Evolutionary conservation across 2,113 vertebrate genomes (phyloP).

Genomic region (Salvator merianae): DNA sequence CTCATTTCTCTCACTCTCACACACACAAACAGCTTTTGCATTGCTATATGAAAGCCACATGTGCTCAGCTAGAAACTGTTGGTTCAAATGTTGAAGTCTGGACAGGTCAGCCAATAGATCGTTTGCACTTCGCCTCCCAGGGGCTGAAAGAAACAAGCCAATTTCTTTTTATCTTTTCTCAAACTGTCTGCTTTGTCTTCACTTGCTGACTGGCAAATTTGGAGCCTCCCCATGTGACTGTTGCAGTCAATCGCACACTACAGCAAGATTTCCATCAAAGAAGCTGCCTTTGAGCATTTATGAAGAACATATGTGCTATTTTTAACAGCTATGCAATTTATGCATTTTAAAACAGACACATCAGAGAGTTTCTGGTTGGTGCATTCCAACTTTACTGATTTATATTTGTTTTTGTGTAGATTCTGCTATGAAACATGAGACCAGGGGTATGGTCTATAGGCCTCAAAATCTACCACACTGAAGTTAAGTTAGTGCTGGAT

Average conservation of each 20-base stretch:
- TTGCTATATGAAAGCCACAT: not conserved
- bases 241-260: constrained; percentile 31
- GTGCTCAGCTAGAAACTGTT: constrained; percentile 1
- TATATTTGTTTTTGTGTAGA: not conserved
- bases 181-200: constrained; percentile 6
- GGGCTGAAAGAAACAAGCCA: not conserved
- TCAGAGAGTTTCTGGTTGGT: not conserved
- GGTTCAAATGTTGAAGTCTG: constrained; percentile 35
- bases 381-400: not conserved
- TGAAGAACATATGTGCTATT: constrained; percentile 29
- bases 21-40: not conserved
- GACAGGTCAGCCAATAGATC: constrained; percentile 18
- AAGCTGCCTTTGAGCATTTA: rapidly evolving
- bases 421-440: not conserved
- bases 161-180: constrained; percentile 2
- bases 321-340: not conserved
- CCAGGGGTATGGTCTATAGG: not conserved
- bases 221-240: constrained; percentile 42
- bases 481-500: too few relatives aligned
- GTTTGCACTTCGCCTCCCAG: constrained; percentile 31
- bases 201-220: constrained; percentile 29
- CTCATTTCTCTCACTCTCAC: too few relatives aligned
- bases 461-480: too few relatives aligned
- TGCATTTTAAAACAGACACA: constrained; percentile 29
- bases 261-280: not conserved